Base-by-base conservation (phyloP, 2,113 vertebrate genomes). In the Melanotaenia duboulayi region DNA sequence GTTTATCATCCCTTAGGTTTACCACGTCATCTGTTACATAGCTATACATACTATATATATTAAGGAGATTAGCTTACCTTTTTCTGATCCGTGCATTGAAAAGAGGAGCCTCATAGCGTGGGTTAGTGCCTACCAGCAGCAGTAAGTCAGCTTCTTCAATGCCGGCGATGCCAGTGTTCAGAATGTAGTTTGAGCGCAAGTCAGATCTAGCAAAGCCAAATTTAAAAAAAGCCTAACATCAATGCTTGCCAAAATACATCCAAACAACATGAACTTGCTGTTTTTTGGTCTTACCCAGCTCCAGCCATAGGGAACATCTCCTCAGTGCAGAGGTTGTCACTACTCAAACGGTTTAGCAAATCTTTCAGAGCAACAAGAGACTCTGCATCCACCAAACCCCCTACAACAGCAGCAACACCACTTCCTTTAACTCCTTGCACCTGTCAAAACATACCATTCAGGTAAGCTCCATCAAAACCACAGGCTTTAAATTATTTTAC, bases 41-140 rank as follows among this genome's bases (percentile, higher is more conserved):
- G 50, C 5, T 16, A 51, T 2, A 32, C 7, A 35, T 17, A 25
- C 0, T 54, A 8, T 37, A 28, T 35, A 50, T 37, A 13, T 16
- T n/a, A 37, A 4, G 25, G 32, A 6, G 85, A 40, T 11, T 12
- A 71, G 95, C 95, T 32, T 76, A 96, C 96, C 96, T 93, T 86
- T 98, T 97, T 74, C 96, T 92, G 90, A 97, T 94, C 70, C 95
- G 95, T 80, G 96, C 95, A 81, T 97, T 98, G 80, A 97, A 95
- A 20, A 97, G 91, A 0, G 96, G 96, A 37, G 96, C 96, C 86
- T 97, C 96, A 76, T 95, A 97, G 68, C 95, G 95, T 78, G 96
- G 95, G 86, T 97, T 96, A 69, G 95, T 96, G 75, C 97, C 96
- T 76, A 97, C 82, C 76, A 97, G 80, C 64, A 97, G 95, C 66